Evolutionary conservation across 2,888 invertebrate genomes (phyloP), one percentile per base, ranked within the genome.

Genomic region (Glyphotaelius pellucidus): DNA sequence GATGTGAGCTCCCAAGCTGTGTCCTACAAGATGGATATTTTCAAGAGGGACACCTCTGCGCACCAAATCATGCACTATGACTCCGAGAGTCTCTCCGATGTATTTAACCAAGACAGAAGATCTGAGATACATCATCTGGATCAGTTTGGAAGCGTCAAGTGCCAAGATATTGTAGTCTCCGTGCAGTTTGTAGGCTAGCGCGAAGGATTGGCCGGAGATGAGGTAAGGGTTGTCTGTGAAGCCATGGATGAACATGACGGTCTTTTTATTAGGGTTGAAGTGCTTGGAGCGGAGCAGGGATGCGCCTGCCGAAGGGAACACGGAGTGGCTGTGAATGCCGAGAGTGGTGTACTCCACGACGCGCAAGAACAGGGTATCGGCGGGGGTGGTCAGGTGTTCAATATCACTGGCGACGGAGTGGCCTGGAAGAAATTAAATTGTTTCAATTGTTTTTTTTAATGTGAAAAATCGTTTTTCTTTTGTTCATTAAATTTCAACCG

Each of bases 1-100:
- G 88, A 93, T 90, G 85, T 93, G 93, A 31, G 93, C 93, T 25
- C 93, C 93, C 90, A 93, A 90, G 35, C 93, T 93, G 93, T 93
- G 93, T 47, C 93, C 93, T 30, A 93, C 92, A 12, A 93, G 80
- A 88, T 93, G 93, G 90, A 93, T 88, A 1, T 79, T 87, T 9
- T 92, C 80, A 32, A 42, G 5, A 38, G 47, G 30, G 14, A 93
- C 93, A 9, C 93, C 93, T 9, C 30, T 52, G n/a, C 2, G 47
- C 30, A 85, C 89, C 42, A 93, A 31, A 80, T 93, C 89, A 90
- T 91, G 32, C 4, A 93, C 19, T 12, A 92, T 32, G 19, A 83
- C 67, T 38, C 91, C 91, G 14, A 93, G 52, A 30, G 47, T 12
- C 67, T 93, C 93, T 35, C 92, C 93, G 88, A 93, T 93, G 79